phyloP scores from a whole-genome alignment of 2,888 invertebrate species.

The Coenonympha glycerion region DNA sequence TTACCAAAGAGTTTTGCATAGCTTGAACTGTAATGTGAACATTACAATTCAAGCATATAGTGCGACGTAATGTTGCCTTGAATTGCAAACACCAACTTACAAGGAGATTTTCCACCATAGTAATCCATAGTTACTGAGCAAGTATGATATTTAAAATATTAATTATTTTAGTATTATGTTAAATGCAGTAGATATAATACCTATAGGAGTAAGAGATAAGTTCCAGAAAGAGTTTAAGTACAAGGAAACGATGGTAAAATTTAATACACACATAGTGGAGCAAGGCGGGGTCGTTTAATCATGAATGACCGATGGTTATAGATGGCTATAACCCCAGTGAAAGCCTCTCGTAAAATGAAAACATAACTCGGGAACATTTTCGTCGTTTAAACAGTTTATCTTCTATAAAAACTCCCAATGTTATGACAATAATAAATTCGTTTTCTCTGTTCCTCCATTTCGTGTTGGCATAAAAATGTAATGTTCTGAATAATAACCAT shows the following conservation, averaged over 20 bases:
- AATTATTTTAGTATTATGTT: background rate
- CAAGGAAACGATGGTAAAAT: slow-evolving; percentile 19
- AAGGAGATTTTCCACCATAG: no score
- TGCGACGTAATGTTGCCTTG: no score
- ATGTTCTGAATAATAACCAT: slow-evolving; percentile 43
- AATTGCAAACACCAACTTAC: no score
- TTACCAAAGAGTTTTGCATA: no score
- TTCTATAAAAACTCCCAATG: slow-evolving; percentile 46
- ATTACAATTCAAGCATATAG: no score
- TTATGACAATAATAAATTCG: slow-evolving; percentile 49
- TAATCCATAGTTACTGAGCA: no score
- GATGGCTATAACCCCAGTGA: slow-evolving; percentile 27
- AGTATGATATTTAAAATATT: no score
- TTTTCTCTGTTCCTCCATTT: slow-evolving; percentile 37
- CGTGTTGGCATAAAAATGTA: slow-evolving; percentile 40
- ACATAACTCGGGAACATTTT: slow-evolving; percentile 37
- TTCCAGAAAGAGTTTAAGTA: slow-evolving; percentile 1
- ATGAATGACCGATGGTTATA: slow-evolving; percentile 26
- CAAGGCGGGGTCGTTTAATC: slow-evolving; percentile 22
- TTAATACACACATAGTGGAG: slow-evolving; percentile 22
- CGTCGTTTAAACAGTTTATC: slow-evolving; percentile 46
- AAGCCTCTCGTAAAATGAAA: slow-evolving; percentile 35
- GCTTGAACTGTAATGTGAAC: no score
- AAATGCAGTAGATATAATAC: background rate
- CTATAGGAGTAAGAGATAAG: background rate